phyloP scores from a whole-genome alignment of 2,797 vertebrate species.

The Adelosebastes latens region DNA sequence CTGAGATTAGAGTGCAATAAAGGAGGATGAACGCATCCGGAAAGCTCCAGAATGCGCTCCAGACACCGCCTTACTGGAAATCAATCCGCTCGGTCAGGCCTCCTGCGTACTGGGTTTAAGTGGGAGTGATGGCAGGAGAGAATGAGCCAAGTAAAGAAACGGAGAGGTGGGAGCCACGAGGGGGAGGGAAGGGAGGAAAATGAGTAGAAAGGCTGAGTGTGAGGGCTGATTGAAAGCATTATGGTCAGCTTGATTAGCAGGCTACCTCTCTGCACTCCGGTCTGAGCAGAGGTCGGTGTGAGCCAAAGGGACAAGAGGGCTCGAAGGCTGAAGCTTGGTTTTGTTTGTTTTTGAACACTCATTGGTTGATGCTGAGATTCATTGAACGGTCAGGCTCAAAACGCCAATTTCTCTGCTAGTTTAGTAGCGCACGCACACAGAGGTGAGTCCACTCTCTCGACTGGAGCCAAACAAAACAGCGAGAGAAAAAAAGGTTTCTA shows the following conservation, averaged over 20 bases:
- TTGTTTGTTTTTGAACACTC: conserved; percentile 65
- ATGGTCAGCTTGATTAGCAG: conserved; percentile 42
- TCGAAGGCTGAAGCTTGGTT: conserved; percentile 1
- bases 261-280: conserved; percentile 39
- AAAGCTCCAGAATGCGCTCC: conserved; percentile 71
- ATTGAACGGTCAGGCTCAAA: conserved; percentile 53
- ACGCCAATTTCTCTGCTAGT: conserved; percentile 53
- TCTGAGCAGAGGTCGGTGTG: conserved; percentile 53
- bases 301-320: conserved; percentile 26
- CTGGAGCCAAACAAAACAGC: conserved; percentile 35
- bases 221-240: conserved; percentile 61
- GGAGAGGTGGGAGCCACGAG: not conserved
- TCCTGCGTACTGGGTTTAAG: conserved; percentile 69
- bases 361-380: conserved; percentile 54
- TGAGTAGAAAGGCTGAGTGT: conserved; percentile 29
- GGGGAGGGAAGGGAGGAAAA: conserved; percentile 7
- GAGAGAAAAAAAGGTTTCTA: not conserved
- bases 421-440: conserved; percentile 38
- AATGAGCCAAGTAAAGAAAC: conserved; percentile 53
- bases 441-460: conserved; percentile 46
- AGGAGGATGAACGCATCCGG: conserved; percentile 76
- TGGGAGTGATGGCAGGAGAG: conserved; percentile 69
- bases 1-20: conserved; percentile 80
- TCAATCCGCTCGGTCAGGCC: conserved; percentile 75
- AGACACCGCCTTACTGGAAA: conserved; percentile 79